These are phyloP conservation scores for Drosophila cyrtoloma DNA, from an alignment of 2,888 invertebrate genomes.

Conservation along the genomic window DNA sequence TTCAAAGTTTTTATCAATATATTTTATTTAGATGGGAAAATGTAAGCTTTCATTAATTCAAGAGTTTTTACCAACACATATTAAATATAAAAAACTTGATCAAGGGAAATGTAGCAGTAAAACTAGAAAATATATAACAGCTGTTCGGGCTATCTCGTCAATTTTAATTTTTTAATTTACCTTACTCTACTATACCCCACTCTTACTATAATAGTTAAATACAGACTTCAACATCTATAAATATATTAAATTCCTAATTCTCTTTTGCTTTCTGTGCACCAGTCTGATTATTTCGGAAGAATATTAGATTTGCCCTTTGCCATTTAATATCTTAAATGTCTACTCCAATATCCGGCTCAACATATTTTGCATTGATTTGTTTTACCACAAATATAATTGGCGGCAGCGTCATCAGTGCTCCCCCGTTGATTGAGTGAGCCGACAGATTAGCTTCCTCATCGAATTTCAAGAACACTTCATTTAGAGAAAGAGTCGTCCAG, in stretches of 20 bases:
- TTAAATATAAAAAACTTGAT: no score
- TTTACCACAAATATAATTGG: slow-evolving; percentile 67
- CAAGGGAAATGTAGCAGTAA: neutral
- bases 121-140: neutral
- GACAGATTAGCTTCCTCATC: slow-evolving; percentile 69
- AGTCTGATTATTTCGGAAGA: neutral
- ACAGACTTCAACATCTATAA: neutral
- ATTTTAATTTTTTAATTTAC: neutral
- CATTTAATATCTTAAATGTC: slow-evolving; percentile 16
- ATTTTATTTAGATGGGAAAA: neutral
- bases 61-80: no score
- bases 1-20: neutral
- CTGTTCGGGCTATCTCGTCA: neutral
- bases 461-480: slow-evolving; percentile 70
- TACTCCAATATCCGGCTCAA: slow-evolving; percentile 41
- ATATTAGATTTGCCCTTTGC: neutral
- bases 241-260: neutral
- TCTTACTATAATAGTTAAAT: neutral
- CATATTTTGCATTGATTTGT: slow-evolving; percentile 63
- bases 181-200: neutral
- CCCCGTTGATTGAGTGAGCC: slow-evolving; percentile 44
- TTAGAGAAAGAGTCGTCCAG: slow-evolving; percentile 10
- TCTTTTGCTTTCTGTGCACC: neutral
- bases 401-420: slow-evolving; percentile 8
- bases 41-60: no score